Conservation (phyloP, 1,140 invertebrate genomes). For the Eriocheir sinensis region DNA sequence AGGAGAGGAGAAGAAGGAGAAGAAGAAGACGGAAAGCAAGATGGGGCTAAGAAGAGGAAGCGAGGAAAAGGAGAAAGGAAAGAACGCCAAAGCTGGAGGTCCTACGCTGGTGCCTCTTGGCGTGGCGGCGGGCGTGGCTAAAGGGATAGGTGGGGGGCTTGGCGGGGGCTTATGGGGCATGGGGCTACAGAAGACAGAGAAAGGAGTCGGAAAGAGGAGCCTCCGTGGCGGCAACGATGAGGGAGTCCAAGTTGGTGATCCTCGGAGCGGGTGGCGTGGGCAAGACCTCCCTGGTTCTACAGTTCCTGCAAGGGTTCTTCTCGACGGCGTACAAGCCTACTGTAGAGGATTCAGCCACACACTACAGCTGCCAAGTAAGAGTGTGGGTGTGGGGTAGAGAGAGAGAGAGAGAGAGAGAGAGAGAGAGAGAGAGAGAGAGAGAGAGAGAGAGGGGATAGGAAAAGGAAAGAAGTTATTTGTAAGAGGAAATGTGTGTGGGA, state of each 20-base stretch:
- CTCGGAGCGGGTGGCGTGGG: conserved; percentile 81
- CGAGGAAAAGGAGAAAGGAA: not conserved
- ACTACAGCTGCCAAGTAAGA: conserved; percentile 80
- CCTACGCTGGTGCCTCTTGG: too few species aligned
- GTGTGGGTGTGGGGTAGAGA: not conserved
- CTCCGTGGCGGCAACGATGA: conserved; percentile 55
- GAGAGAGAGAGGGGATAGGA: conserved; percentile 1
- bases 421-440: conserved; percentile 50
- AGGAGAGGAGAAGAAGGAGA: conserved; percentile 4
- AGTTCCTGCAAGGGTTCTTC: conserved; percentile 81
- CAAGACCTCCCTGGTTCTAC: conserved; percentile 81
- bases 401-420: conserved; percentile 52
- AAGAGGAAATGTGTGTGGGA: too few species aligned
- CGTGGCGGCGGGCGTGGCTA: not conserved
- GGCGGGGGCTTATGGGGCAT: not conserved
- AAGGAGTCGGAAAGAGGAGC: not conserved
- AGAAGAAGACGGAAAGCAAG: not conserved
- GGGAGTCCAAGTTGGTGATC: conserved; percentile 80
- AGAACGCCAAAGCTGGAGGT: too few species aligned
- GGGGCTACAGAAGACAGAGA: not conserved
- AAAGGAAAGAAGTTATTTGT: too few species aligned
- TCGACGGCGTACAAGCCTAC: conserved; percentile 80
- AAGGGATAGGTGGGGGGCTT: not conserved
- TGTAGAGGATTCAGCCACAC: conserved; percentile 81
- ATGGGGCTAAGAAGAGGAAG: not conserved